These are phyloP conservation scores for Octopus sinensis DNA, from an alignment of 1,140 invertebrate species.

Conservation along the genomic window DNA sequence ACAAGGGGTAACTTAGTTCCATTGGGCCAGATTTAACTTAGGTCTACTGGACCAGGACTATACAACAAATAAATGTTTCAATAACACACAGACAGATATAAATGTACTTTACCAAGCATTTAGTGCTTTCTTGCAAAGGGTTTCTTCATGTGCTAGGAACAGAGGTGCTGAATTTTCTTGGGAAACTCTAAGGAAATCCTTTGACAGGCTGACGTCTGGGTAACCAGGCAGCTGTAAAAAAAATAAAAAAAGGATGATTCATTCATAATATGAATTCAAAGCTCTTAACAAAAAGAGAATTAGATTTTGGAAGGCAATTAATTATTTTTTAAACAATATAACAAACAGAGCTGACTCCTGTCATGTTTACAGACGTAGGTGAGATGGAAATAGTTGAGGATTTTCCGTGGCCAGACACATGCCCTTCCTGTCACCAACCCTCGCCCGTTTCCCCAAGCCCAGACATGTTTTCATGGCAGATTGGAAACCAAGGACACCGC, in stretches of 20 bases:
- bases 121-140: slow-evolving; percentile 17
- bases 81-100: background rate
- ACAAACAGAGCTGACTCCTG: too few species aligned
- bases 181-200: slow-evolving; percentile 13
- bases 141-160: slow-evolving; percentile 23
- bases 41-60: background rate
- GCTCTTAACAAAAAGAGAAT: background rate
- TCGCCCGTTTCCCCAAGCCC: too few species aligned
- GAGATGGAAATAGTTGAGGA: too few species aligned
- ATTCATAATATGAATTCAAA: background rate
- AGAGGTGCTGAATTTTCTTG: slow-evolving; percentile 18
- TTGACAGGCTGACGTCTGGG: slow-evolving; percentile 16
- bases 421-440: too few species aligned
- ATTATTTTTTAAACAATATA: too few species aligned
- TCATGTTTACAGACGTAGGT: too few species aligned
- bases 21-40: background rate
- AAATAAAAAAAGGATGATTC: background rate
- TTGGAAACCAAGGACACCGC: too few species aligned
- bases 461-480: too few species aligned
- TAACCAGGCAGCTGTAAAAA: slow-evolving; percentile 18
- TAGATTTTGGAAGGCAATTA: background rate
- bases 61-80: background rate
- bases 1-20: background rate
- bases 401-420: too few species aligned
- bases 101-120: slow-evolving; percentile 19